Base-by-base conservation (phyloP, 2,888 invertebrate species). In the Nemotelus nigrinus region DNA sequence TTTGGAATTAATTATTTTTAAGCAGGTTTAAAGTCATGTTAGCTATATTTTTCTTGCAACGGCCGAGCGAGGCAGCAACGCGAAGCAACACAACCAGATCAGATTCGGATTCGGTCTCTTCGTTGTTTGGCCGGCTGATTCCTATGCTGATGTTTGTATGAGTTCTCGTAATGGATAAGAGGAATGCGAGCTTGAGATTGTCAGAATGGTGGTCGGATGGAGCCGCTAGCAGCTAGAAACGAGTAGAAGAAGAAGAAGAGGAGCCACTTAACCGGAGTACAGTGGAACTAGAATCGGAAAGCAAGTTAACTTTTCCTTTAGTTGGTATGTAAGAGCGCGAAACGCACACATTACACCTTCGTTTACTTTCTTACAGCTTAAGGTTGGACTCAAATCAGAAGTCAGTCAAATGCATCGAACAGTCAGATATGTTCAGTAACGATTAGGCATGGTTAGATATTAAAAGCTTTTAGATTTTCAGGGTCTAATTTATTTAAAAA, bases 1-100 rank as follows among this genome's bases (percentile, higher is more conserved):
- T 71, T 55, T 55, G 71, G 71, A 71, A 71, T 71, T 71, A 71
- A 71, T 55, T 68, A 68, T 71, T 71, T 71, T 53, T 71, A 55
- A 71, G 57, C 71, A 71, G 71, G 71, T 71, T 71, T 71, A 55
- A 53, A 71, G 71, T 71, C 71, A 71, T 71, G 53, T 55, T 55
- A 71, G 71, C 53, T 41, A 68, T 44, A 55, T 55, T 71, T 41
- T 55, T 53, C 55, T 57, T 71, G 71, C 44, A 71, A 71, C 57
- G 41, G 44, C 71, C 55, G 57, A 55, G 5, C 65, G 41, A 25
- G 43, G 43, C 41, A 65, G 41, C n/a, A 43, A 47, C 45, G 47
- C 63, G 7, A 25, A 25, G 25, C 25, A 25, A 25, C 25, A 25
- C 25, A 25, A 50, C 50, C 6, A 50, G 50, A 50, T 50, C 25